Evolutionary conservation across 2,888 invertebrate species (phyloP).

Genomic region (Polydrusus cervinus): DNA sequence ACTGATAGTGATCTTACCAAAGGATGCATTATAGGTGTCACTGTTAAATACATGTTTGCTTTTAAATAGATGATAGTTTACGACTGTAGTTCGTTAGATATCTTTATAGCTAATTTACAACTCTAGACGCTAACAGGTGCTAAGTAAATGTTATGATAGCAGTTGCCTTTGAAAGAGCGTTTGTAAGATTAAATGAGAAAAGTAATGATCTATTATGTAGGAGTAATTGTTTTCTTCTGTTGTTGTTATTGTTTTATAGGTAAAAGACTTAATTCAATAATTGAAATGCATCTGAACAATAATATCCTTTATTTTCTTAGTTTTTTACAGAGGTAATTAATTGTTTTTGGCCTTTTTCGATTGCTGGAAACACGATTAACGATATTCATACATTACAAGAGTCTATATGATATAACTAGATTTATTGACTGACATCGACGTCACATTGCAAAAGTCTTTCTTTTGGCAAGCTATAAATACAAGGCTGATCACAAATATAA

Average conservation of each 20-base stretch:
- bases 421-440: too few species aligned
- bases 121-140: slow-evolving; percentile 39
- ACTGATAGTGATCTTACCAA: slow-evolving; percentile 33
- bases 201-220: slow-evolving; percentile 21
- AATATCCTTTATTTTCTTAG: too few species aligned
- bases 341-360: too few species aligned
- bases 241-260: neutral
- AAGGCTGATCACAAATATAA: too few species aligned
- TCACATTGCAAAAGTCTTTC: too few species aligned
- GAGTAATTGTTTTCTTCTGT: slow-evolving; percentile 18
- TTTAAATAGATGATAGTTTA: slow-evolving; percentile 45
- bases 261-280: neutral
- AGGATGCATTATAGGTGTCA: slow-evolving; percentile 34
- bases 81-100: slow-evolving; percentile 39
- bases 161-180: slow-evolving; percentile 25
- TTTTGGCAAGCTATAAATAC: too few species aligned
- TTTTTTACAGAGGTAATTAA: too few species aligned
- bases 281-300: too few species aligned
- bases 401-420: too few species aligned
- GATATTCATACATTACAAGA: too few species aligned
- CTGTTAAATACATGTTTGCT: slow-evolving; percentile 43
- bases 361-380: too few species aligned
- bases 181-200: slow-evolving; percentile 20
- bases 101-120: slow-evolving; percentile 48
- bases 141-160: slow-evolving; percentile 41